Base-by-base conservation (phyloP, 37 sponge, comb jelly and placozoan species). In the Cliona cf. orientalis region DNA sequence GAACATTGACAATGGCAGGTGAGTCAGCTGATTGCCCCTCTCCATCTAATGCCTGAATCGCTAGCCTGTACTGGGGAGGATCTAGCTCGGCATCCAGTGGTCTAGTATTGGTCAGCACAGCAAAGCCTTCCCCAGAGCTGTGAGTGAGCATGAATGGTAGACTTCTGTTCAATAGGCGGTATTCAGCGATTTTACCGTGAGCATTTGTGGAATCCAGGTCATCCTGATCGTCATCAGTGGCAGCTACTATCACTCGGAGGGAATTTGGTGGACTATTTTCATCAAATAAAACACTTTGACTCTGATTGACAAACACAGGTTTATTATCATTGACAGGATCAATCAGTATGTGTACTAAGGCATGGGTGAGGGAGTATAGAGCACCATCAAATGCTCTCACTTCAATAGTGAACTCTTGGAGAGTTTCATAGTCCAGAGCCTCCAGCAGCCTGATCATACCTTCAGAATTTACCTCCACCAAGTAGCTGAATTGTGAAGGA, bases 41-140 rank as follows among this genome's bases (percentile, higher is more conserved):
- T 0, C 56, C 76, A 74, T 79, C 88, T 43, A 58, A 79, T 29
- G 81, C 79, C 39, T 73, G 57, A 17, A 87, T 17, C 17, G 43
- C 57, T 0, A 87, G 63, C 17, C n/a, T 81, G 60, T 87, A 87
- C 0, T 35, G 2, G 5, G 60, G 5, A 21, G 36, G 75, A 49
- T 87, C 88, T 29, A 41, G 35, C 31, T 87, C 88, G 25, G 88
- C 88, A 87, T 87, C 88, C 39, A 87, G 39, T 31, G 76, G 61
- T 1, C 88, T 66, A n/a, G 76, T 74, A 43, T 87, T 87, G 34
- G 61, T 76, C 46, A 87, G 43, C 19, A 44, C n/a, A 17, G 70
- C 75, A 76, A 46, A 5, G 19, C 69, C 39, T 3, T 40, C 22
- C 7, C n/a, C 28, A 33, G 38, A 39, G 32, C 33, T 75, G 35